Conservation (phyloP, 2,797 vertebrate genomes). For the Intellagama lesueurii region DNA sequence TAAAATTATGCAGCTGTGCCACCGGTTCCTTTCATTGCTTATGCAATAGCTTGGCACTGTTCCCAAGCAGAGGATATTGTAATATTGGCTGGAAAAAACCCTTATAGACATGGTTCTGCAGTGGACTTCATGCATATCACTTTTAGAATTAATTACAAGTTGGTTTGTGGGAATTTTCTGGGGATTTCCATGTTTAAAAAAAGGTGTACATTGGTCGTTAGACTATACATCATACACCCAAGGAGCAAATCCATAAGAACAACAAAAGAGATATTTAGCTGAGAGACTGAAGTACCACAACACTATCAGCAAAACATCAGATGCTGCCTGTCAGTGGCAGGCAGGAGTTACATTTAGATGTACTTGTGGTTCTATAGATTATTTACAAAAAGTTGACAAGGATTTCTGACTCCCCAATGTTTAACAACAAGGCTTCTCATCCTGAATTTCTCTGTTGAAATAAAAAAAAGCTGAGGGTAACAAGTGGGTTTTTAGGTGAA, state of each 20-base stretch:
- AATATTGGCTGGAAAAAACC: neutral
- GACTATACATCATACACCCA: neutral
- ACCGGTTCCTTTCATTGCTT: neutral
- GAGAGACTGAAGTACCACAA: neutral
- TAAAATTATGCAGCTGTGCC: neutral
- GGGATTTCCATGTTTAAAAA: slow-evolving; percentile 10
- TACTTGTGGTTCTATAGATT: neutral
- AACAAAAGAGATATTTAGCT: neutral
- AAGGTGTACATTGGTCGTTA: neutral
- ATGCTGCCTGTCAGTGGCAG: neutral
- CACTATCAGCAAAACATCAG: neutral
- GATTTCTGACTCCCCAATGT: neutral
- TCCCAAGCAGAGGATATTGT: neutral
- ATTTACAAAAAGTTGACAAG: neutral
- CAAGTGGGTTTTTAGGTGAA: neutral
- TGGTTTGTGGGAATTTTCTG: slow-evolving; percentile 7
- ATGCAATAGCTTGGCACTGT: neutral
- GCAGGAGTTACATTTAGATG: neutral
- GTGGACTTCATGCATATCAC: neutral
- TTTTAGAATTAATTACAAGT: no score
- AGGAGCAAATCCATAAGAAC: neutral
- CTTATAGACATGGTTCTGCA: neutral
- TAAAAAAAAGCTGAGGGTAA: no score
- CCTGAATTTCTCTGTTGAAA: neutral
- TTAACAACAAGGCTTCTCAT: neutral